Evolutionary conservation across 2,888 invertebrate species (phyloP), one percentile per base, ranked within the genome.

Genomic region (Microctonus brassicae): DNA sequence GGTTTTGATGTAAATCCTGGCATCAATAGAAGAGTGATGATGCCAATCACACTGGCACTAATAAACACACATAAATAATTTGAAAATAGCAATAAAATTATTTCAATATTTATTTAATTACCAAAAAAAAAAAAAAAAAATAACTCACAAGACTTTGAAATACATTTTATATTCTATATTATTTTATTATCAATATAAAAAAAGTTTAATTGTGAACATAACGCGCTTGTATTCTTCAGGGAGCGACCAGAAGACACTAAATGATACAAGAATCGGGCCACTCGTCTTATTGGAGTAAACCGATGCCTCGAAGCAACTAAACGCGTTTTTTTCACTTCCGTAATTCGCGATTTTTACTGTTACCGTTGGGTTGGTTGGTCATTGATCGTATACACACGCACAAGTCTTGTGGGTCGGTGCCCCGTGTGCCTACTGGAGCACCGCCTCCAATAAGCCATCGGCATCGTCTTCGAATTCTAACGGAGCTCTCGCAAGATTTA

Each of bases 201-300:
- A 17, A 26, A 17, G 3, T 29, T 3, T 2, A 3, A 57, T 26
- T n/a, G 33, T 7, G 20, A 17, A 17, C 10, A n/a, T n/a, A 58
- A 58, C 17, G 17, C 17, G 34, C 3, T 34, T n/a, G 33, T n/a
- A 3, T 58, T 33, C n/a, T 17, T 13, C 70, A 76, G 80, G 75
- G 77, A 79, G 80, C 80, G 79, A 81, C 81, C 76, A 78, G 78
- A 77, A 80, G 77, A 78, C 77, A 84, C 84, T 84, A 84, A 84
- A 79, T 74, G 73, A 66, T 62, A 76, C 70, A 73, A 75, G 79
- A 78, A 79, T 77, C 74, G 78, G 74, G 73, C 79, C 79, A 79
- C 82, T 80, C 80, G 81, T 84, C 82, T 84, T 81, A 82, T 82
- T 68, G 60, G 42, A 24, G 29, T 60, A 33, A 29, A 58, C 58